phyloP scores from a whole-genome alignment of 2,113 vertebrate genomes.

The Megatriorchis doriae region DNA sequence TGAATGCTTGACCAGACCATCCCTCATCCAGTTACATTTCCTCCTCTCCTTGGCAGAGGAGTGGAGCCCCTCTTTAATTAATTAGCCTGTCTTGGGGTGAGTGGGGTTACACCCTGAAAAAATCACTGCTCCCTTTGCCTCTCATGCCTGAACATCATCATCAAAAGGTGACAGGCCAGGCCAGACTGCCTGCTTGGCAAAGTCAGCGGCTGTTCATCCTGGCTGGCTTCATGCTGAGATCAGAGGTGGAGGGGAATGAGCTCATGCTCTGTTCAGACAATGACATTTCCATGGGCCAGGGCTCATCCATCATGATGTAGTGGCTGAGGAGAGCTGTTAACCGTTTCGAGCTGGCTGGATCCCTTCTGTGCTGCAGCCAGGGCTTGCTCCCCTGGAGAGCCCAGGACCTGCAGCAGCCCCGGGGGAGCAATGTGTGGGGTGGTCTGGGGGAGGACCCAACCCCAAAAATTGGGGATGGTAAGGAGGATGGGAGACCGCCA shows the following conservation, averaged over 20 bases:
- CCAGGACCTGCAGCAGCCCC: not conserved
- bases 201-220: not conserved
- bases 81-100: not conserved
- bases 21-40: conserved; percentile 13
- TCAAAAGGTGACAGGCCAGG: not conserved
- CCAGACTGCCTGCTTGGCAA: not conserved
- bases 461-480: accelerated
- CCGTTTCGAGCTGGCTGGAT: not conserved
- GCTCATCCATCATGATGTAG: conserved; percentile 38
- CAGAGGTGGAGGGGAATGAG: not conserved
- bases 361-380: not conserved
- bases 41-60: not conserved
- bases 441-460: not conserved
- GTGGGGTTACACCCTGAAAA: not conserved
- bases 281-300: conserved; percentile 52
- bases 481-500: not conserved
- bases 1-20: conserved; percentile 10
- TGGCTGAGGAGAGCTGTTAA: conserved; percentile 26
- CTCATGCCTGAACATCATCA: not conserved
- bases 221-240: not conserved
- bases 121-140: not conserved
- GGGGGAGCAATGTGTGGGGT: not conserved
- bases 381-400: accelerated
- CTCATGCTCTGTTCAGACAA: not conserved
- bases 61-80: not conserved